Conservation (phyloP, 2,113 vertebrate species). For the Ariopsis seemanni region DNA sequence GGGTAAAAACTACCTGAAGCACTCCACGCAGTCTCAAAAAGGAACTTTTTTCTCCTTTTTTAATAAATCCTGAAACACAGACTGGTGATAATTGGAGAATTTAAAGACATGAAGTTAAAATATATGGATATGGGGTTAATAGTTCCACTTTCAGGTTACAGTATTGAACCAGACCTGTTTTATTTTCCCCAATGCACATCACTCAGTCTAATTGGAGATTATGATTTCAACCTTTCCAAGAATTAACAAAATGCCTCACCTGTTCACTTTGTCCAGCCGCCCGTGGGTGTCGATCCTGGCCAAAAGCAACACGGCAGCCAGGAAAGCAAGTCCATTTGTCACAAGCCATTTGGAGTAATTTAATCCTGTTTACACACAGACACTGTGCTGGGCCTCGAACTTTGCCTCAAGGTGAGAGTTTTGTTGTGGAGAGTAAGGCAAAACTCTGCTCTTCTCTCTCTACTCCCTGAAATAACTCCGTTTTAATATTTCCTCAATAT, state of each 20-base stretch:
- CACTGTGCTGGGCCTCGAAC: neutral
- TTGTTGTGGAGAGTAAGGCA: slow-evolving; percentile 1
- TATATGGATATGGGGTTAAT: slow-evolving; percentile 22
- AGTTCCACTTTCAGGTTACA: slow-evolving; percentile 50
- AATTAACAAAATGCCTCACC: slow-evolving; percentile 28
- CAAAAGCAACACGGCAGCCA: neutral
- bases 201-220: slow-evolving; percentile 72
- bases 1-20: slow-evolving; percentile 51
- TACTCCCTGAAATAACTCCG: neutral
- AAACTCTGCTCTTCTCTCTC: neutral
- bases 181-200: slow-evolving; percentile 55
- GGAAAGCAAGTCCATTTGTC: slow-evolving; percentile 48
- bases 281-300: neutral
- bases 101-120: slow-evolving; percentile 41
- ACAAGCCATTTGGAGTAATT: slow-evolving; percentile 59
- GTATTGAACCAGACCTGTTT: slow-evolving; percentile 47
- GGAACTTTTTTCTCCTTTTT: neutral
- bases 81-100: neutral
- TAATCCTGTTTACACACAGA: slow-evolving; percentile 29
- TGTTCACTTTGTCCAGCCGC: slow-evolving; percentile 6
- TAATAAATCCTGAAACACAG: neutral
- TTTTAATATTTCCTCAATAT: slow-evolving; percentile 65
- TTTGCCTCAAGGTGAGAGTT: slow-evolving; percentile 3
- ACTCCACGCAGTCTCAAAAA: slow-evolving; percentile 29
- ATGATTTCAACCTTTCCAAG: slow-evolving; percentile 63